These are phyloP conservation scores for Acipenser ruthenus DNA, from an alignment of 2,797 vertebrate genomes.

Conservation along the genomic window DNA sequence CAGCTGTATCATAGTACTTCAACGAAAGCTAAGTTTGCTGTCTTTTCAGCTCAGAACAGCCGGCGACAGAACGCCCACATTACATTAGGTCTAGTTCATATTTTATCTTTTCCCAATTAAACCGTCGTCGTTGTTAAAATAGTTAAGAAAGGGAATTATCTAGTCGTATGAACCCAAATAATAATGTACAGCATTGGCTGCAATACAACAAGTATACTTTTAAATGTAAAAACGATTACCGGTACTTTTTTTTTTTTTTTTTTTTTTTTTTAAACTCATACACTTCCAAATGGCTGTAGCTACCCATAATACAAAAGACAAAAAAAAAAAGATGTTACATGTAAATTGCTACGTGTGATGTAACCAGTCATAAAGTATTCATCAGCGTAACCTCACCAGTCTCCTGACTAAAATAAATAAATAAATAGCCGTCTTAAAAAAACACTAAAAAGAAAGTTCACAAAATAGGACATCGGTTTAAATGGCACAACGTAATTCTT, in stretches of 20 bases:
- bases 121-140: too few species aligned
- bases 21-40: conserved; percentile 21
- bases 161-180: too few species aligned
- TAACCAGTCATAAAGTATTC: conserved; percentile 22
- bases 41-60: too few species aligned
- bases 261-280: background rate
- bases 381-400: background rate
- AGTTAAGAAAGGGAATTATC: too few species aligned
- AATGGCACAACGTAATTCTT: conserved; percentile 14
- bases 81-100: too few species aligned
- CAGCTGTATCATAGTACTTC: conserved; percentile 1
- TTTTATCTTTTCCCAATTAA: too few species aligned
- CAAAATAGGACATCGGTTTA: conserved; percentile 35
- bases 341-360: conserved; percentile 14
- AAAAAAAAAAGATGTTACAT: conserved; percentile 8
- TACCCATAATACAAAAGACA: background rate
- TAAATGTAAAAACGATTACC: too few species aligned
- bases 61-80: too few species aligned
- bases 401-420: too few species aligned
- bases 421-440: conserved; percentile 5
- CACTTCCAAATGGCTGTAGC: background rate
- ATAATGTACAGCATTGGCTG: too few species aligned
- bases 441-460: conserved; percentile 23
- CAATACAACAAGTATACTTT: too few species aligned
- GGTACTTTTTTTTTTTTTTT: too few species aligned